A percentile compares a stretch with the other conserved stretches of the same genome.
Conservation (phyloP, 2,113 vertebrate species). For the Saiga tatarica region DNA sequence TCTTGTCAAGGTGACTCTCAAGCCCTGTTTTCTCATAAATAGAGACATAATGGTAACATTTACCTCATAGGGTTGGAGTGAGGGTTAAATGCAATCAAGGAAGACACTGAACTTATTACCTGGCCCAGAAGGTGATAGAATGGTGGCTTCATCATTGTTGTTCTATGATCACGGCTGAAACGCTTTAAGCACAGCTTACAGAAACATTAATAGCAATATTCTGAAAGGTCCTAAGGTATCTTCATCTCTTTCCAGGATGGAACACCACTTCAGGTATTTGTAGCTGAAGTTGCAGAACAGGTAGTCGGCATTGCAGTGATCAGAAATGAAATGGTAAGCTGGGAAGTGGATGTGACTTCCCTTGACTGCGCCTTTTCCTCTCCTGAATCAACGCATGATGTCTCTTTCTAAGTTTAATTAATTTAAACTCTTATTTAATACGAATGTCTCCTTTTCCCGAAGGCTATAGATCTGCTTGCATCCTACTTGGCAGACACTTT, state of each 20-base stretch:
- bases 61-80: neutral
- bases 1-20: neutral
- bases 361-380: neutral
- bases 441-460: neutral
- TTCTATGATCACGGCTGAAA: neutral
- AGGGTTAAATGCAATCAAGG: neutral
- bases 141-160: neutral
- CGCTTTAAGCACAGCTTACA: neutral
- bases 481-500: neutral
- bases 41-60: neutral
- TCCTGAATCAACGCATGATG: neutral
- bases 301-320: conserved; percentile 88
- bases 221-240: neutral
- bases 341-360: neutral
- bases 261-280: conserved; percentile 86
- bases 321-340: conserved; percentile 90
- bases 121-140: neutral
- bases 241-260: conserved; percentile 83
- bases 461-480: neutral
- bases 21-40: neutral
- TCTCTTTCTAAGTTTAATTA: neutral
- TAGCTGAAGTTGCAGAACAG: conserved; percentile 84
- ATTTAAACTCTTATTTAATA: neutral
- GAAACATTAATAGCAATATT: neutral
- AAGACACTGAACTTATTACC: neutral